These are phyloP conservation scores for Meiosimyza platycephala DNA, from an alignment of 2,888 invertebrate genomes.

Conservation along the genomic window DNA sequence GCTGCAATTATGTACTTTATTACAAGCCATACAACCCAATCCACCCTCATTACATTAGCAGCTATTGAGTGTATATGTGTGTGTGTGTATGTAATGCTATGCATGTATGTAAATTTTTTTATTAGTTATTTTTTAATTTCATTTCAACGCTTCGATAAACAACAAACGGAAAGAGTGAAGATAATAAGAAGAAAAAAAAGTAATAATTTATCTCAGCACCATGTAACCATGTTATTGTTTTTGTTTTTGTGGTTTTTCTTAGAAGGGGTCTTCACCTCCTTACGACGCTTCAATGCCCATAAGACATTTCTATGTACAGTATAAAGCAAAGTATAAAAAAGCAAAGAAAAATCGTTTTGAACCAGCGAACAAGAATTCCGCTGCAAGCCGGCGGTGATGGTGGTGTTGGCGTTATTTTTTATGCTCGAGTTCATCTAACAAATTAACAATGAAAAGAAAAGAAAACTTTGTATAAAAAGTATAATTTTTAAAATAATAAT, in stretches of 20 bases:
- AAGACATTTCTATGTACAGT: neutral
- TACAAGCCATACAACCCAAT: neutral
- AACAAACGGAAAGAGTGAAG: conserved; percentile 29
- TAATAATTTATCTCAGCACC: conserved; percentile 24
- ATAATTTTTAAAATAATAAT: no score
- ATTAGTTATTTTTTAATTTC: conserved; percentile 4
- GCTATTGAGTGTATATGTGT: neutral
- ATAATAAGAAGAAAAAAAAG: conserved; percentile 13
- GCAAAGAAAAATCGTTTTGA: conserved; percentile 21
- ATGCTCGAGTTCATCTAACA: conserved; percentile 25
- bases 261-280: conserved; percentile 27
- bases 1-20: neutral
- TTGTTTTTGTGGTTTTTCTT: conserved; percentile 29
- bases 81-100: conserved; percentile 16
- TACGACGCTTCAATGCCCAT: conserved; percentile 21
- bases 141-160: conserved; percentile 34
- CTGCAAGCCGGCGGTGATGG: neutral
- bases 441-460: no score
- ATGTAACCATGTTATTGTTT: conserved; percentile 4
- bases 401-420: conserved; percentile 12
- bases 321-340: conserved; percentile 13
- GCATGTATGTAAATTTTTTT: neutral
- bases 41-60: neutral
- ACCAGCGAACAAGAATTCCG: conserved; percentile 29
- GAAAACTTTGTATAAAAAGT: no score